Percentiles rank a stretch among this genome's conserved stretches.
These are phyloP conservation scores for Caenorhabditis elegans DNA, from an alignment of 1,140 invertebrate species.

Conservation along the genomic window WBcel235 BX284605.5:16405501-16406000, in stretches of 20 bases:
- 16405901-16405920: neutral
- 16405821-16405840: neutral
- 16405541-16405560: no score
- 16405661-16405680: no score
- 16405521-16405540: no score
- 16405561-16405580: no score
- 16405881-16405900: constrained; percentile 4
- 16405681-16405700: no score
- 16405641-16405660: no score
- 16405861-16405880: neutral
- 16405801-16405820: neutral
- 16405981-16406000: neutral
- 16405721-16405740: no score
- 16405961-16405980: neutral
- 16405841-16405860: neutral
- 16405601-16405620: no score
- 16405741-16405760: neutral
- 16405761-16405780: constrained; percentile 13
- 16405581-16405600: no score
- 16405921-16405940: neutral
- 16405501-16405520: no score
- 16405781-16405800: neutral
- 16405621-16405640: no score
- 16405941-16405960: neutral
- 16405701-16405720: no score